Conservation (phyloP, 2,888 invertebrate genomes). For the Philaethria dido region DNA sequence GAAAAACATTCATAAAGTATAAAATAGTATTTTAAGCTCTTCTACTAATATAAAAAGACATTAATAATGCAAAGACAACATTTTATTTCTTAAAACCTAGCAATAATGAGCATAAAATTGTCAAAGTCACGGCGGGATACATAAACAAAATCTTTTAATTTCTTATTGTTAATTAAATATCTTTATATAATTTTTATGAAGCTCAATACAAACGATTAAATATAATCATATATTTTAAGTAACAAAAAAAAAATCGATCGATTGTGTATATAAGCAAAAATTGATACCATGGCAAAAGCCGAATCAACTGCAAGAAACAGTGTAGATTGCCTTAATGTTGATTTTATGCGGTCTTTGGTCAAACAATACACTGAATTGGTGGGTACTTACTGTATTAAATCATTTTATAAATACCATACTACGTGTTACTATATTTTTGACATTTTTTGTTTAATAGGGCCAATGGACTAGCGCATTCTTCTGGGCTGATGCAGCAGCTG, state of each 20-base stretch:
- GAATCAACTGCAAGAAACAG: slow-evolving; percentile 58
- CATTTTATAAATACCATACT: neutral
- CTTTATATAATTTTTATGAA: neutral
- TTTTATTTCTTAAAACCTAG: neutral
- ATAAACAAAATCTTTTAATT: slow-evolving; percentile 17
- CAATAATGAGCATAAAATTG: neutral
- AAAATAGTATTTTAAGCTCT: too few species aligned
- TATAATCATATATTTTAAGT: neutral
- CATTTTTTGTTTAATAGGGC: slow-evolving; percentile 56
- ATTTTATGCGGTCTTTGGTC: slow-evolving; percentile 77
- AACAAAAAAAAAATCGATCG: too few species aligned
- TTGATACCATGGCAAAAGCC: slow-evolving; percentile 62
- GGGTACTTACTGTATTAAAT: slow-evolving; percentile 44
- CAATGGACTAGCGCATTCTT: slow-evolving; percentile 90
- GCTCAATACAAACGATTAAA: neutral
- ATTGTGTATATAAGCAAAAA: neutral
- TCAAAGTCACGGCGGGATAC: slow-evolving; percentile 31
- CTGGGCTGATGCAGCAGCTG: slow-evolving; percentile 97
- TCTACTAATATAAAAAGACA: neutral
- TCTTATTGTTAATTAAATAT: neutral
- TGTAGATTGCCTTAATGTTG: slow-evolving; percentile 67
- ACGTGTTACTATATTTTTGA: too few species aligned
- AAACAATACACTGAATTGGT: slow-evolving; percentile 81
- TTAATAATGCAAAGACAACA: neutral
- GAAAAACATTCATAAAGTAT: too few species aligned